Base-by-base conservation (phyloP, 2,113 vertebrate species). In the Centropristis striata region DNA sequence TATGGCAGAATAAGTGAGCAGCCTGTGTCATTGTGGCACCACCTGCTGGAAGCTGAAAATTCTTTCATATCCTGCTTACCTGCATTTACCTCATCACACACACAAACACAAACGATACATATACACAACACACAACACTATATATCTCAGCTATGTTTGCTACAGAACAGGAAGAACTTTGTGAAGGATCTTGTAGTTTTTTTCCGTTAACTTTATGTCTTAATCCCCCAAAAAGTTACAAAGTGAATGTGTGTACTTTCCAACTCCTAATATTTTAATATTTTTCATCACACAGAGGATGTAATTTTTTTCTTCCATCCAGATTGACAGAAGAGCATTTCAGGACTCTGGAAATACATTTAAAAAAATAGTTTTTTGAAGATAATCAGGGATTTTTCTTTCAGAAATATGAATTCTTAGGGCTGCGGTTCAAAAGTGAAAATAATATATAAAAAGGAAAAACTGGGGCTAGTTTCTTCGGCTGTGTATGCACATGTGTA, bases 31-130 rank as follows among this genome's bases (percentile, higher is more conserved):
- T 36, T 76, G 81, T 92, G 87, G 91, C 93, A 67, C 94, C 94
- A 89, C 90, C 94, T 95, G 84, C 93, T 94, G 93, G 93, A 84
- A 89, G 67, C 16, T 42, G n/a, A 27, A 51, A n/a, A n/a, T 23
- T 59, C 36, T 63, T 54, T 41, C 8, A 36, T 18, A 8, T n/a
- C 2, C 8, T 25, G 41, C 10, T 46, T 18, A 36, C 5, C 41
- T 64, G 20, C 37, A 28, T 41, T n/a, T 4, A 21, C 11, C 4
- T 71, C 11, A 2, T 42, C 16, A 21, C 36, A 41, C 21, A 42
- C 16, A 3, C 18, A 28, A 5, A 47, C 47, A 61, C 5, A 23
- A 1, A 8, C 47, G 23, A 65, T 14, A 67, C 0, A 32, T 18
- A 25, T 13, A 71, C 5, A 9, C 20, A 23, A 6, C 1, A 3